Evolutionary conservation across 2,888 invertebrate species (phyloP), one percentile per base, ranked within the genome.

Genomic region (Cryptosula pallasiana): DNA sequence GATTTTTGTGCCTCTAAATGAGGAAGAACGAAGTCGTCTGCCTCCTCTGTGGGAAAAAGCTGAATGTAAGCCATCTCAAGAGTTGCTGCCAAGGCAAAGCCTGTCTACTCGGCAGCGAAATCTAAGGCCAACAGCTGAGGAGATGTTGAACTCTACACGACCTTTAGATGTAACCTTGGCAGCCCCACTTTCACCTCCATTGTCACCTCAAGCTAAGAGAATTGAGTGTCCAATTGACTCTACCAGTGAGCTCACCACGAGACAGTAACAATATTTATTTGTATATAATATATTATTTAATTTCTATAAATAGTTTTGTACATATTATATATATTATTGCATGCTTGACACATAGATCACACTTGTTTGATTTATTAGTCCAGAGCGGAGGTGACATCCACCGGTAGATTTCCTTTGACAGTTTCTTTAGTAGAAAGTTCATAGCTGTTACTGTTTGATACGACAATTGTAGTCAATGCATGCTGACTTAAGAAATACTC

Each of bases 31-130:
- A 23, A 54, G 25, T 23, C 70, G 70, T 25, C 36, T 70, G 9
- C 70, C 70, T 3, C 35, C 45, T 23, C 63, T 63, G 5, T 63
- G 63, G 63, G 63, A 63, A 32, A 63, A 63, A 5, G 25, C 63
- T 63, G 63, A 63, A 63, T 70, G 70, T 45, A 70, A 70, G 32
- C 45, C 70, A n/a, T 70, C 70, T 23, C 36, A 36, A 25, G 70
- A 70, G 45, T 45, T 70, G 5, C 45, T 70, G 5, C 34, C 63
- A 13, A 63, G 32, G n/a, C 2, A 27, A 9, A 27, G 13, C 2
- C 32, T 29, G 32, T 5, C 32, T 9, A 16, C 16, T 16, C 2
- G 3, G 34, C 13, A 32, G 34, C 20, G 32, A 63, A 63, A 63
- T 9, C 34, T 63, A 34, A 25, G 32, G 63, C 63, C 63, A 3